Percentiles rank a stretch among this genome's conserved stretches.
phyloP scores from a whole-genome alignment of 2,797 vertebrate genomes.

The Discoglossus pictus region DNA sequence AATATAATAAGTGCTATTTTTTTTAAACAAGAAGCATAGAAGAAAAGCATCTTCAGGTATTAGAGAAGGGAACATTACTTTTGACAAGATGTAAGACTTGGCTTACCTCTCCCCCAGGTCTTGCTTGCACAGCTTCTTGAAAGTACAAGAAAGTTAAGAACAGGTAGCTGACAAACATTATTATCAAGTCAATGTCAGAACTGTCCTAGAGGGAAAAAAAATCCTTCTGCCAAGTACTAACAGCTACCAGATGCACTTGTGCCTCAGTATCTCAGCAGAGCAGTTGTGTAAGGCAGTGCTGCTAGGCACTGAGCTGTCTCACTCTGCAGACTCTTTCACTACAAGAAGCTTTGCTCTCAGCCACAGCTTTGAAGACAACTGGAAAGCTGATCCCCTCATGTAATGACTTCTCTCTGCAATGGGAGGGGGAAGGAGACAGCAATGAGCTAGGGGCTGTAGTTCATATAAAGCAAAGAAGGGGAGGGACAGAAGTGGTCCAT shows the following conservation, averaged over 20 bases:
- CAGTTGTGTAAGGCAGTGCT: constrained; percentile 55
- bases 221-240: constrained; percentile 69
- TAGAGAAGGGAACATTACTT: constrained; percentile 52
- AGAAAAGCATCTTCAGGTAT: background rate
- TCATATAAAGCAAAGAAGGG: constrained; percentile 66
- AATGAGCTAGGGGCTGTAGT: constrained; percentile 69
- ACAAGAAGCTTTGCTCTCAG: constrained; percentile 66
- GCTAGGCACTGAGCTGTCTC: constrained; percentile 52
- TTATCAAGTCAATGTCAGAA: constrained; percentile 66
- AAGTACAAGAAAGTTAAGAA: constrained; percentile 78
- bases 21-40: too few species aligned
- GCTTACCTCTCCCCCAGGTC: constrained; percentile 88
- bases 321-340: constrained; percentile 46
- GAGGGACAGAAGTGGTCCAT: constrained; percentile 71
- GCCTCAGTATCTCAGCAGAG: constrained; percentile 62
- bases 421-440: constrained; percentile 71
- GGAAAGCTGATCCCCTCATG: constrained; percentile 78
- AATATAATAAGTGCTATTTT: too few species aligned
- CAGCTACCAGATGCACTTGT: constrained; percentile 73
- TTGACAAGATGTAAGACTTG: constrained; percentile 64
- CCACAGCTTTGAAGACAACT: constrained; percentile 71
- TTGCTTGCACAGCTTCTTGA: constrained; percentile 78
- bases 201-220: constrained; percentile 66
- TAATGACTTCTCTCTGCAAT: constrained; percentile 71
- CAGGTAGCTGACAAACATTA: constrained; percentile 78